Base-by-base conservation (phyloP, 2,888 invertebrate genomes). In the Sesia apiformis region DNA sequence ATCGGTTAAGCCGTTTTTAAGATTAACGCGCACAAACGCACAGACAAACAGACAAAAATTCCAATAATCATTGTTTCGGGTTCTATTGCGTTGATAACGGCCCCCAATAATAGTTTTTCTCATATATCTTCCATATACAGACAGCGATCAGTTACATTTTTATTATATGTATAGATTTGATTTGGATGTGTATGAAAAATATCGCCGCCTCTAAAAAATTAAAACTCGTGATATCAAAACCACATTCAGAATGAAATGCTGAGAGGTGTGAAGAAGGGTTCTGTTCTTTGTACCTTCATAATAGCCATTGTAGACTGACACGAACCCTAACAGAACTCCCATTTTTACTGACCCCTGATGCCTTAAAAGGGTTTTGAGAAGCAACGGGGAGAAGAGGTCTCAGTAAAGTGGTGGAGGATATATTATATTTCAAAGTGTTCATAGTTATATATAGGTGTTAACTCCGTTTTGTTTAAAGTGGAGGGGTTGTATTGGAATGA, bases 241-340 rank as follows among this genome's bases (percentile, higher is more conserved):
- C 66, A 61, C 67, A 70, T 63, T 61, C 58, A 58, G 63, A 70
- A 71, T 71, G 70, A 74, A 74, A 71, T 66, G 66, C 58, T 58
- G 60, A 64, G 68, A 78, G 78, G 78, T 78, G 78, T 78, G 69
- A 78, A 76, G 65, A 75, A 74, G 78, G 75, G 74, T 61, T 63
- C 66, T 62, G 55, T 59, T 69, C 72, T 72, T 76, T 78, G 74
- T 77, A 64, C 61, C 56, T 51, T 55, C 60, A 76, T 78, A 78
- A 78, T 77, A 78, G 74, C 70, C 72, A 73, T 77, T 78, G 75
- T 78, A 67, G 57, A 63, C 64, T 74, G 72, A 72, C 78, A 78
- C 77, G 78, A 63, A 50, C 60, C 54, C 54, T 53, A 55, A 57
- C 54, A 56, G 55, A 41, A 3, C 62, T 55, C 55, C 64, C 64